phyloP scores from a whole-genome alignment of 2,113 vertebrate species.

The Hyaena hyaena region DNA sequence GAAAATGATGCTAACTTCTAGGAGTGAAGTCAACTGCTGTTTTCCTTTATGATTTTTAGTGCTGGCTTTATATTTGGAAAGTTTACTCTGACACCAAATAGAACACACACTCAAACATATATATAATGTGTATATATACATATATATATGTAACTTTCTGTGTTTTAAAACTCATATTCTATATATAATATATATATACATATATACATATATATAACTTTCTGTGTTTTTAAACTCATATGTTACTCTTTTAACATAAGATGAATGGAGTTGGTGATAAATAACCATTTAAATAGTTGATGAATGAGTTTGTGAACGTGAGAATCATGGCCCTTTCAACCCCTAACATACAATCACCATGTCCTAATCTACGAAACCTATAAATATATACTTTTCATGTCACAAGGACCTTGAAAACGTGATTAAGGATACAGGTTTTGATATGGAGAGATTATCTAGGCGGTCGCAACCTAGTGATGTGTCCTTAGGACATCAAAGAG shows the following conservation, averaged over 20 bases:
- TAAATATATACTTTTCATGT: neutral
- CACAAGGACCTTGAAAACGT: neutral
- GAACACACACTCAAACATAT: too few relatives aligned
- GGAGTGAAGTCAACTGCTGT: neutral
- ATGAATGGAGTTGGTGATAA: neutral
- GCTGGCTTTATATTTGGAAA: neutral
- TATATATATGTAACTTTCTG: too few relatives aligned
- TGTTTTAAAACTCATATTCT: too few relatives aligned
- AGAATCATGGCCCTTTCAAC: neutral
- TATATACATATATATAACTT: too few relatives aligned
- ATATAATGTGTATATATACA: too few relatives aligned
- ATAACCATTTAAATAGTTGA: neutral
- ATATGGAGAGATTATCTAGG: neutral
- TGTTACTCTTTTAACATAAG: neutral
- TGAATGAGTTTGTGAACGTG: neutral
- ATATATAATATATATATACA: too few relatives aligned
- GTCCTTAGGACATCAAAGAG: neutral
- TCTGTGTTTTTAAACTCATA: neutral
- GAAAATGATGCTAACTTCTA: neutral
- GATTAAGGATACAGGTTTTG: neutral
- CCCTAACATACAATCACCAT: neutral
- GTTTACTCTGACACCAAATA: neutral
- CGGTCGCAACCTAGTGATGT: neutral
- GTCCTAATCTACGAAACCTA: neutral
- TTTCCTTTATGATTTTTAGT: neutral